Evolutionary conservation across 2,888 invertebrate genomes (phyloP).

Genomic region (Oasisia sp.): DNA sequence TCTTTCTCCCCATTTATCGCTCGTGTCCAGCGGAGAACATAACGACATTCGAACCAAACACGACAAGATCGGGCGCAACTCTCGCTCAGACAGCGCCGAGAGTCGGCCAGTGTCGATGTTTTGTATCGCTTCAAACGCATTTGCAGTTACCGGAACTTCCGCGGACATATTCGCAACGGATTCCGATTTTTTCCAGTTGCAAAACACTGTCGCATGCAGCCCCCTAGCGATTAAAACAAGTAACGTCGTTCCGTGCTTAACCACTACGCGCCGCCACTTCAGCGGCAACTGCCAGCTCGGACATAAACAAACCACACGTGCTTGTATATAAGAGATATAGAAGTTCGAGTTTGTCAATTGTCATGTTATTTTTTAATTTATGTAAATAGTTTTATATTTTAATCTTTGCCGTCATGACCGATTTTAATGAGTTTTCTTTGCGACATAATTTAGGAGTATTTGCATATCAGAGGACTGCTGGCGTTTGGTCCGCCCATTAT

Average conservation of each 20-base stretch:
- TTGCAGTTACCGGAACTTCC: constrained; percentile 47
- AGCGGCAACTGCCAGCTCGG: too few species aligned
- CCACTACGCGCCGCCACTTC: too few species aligned
- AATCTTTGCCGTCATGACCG: too few species aligned
- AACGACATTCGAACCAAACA: constrained; percentile 92
- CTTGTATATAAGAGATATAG: too few species aligned
- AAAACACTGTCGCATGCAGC: background rate
- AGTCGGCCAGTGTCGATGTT: constrained; percentile 73
- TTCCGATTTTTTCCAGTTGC: background rate
- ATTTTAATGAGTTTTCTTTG: too few species aligned
- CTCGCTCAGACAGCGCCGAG: constrained; percentile 78
- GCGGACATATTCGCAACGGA: constrained; percentile 27
- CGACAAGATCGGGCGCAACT: constrained; percentile 89
- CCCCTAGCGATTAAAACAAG: background rate
- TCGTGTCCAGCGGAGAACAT: constrained; percentile 86
- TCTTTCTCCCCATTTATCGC: constrained; percentile 82
- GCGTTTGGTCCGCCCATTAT: too few species aligned
- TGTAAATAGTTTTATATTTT: too few species aligned
- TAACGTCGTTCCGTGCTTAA: background rate
- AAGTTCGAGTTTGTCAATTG: too few species aligned
- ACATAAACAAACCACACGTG: too few species aligned
- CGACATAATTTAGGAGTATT: too few species aligned
- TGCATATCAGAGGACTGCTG: too few species aligned
- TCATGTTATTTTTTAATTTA: too few species aligned
- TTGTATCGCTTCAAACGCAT: constrained; percentile 58